Evolutionary conservation across 2,797 vertebrate genomes (phyloP), one percentile per base, ranked within the genome.

Genomic region (Chelonia mydas): DNA sequence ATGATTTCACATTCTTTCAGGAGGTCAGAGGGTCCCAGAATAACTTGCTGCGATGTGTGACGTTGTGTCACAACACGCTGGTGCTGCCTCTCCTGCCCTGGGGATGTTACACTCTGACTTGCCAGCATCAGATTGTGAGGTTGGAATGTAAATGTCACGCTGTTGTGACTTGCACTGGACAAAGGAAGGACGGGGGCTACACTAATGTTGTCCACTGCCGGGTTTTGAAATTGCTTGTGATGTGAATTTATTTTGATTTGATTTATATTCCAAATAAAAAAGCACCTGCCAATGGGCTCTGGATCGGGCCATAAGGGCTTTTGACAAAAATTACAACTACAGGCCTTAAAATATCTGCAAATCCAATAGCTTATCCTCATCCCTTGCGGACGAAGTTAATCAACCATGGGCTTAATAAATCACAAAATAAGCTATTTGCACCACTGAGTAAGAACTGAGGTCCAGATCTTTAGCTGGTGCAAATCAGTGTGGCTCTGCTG

Each of bases 331-430:
- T 54, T 88, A 92, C 95, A 81, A 0, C 88, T 17, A 31, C 91
- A 93, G 81, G 92, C 89, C 86, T 94, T 59, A 89, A 94, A 94
- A 94, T 81, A 81, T 94, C 89, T 95, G 87, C 90, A 97, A 94
- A 97, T 95, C 94, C 90, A 81, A 83, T 84, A 88, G 95, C 65
- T 97, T 95, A 95, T 93, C 91, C 59, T 95, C 90, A 53, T 79
- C 55, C 72, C 2, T 2, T 65, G 87, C 3, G 88, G 89, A 81
- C 55, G 86, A 95, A 93, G 82, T 84, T 92, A 96, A 92, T 83
- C 74, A 81, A 51, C 47, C 37, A 53, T 37, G 57, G 92, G 83
- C 89, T 95, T 92, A 91, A 89, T 81, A 89, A 90, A 95, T 90
- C 86, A 78, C 13, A 92, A 92, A 84, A 85, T 87, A 61, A 54